A percentile compares a stretch with the other conserved stretches of the same genome.
Conservation (phyloP, 2,888 invertebrate species). For the Perithous albicinctus region DNA sequence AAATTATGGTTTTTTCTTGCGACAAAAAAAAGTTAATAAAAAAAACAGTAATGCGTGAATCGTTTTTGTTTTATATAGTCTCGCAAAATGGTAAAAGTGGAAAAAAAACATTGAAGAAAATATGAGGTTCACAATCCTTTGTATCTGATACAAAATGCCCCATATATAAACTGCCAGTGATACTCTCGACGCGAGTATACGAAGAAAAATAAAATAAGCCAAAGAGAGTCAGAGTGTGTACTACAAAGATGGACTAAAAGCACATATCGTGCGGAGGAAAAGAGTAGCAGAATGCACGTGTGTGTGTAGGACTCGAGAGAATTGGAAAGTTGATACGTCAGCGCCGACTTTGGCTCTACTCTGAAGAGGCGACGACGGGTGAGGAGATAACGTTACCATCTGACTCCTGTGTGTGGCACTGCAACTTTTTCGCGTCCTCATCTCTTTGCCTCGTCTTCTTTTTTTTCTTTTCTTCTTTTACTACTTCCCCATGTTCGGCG, state of each 20-base stretch:
- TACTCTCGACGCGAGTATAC: conserved; percentile 27
- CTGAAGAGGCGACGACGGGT: conserved; percentile 13
- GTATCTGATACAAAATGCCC: too few species aligned
- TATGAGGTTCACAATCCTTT: too few species aligned
- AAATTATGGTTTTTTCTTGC: too few species aligned
- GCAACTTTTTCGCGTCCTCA: conserved; percentile 29
- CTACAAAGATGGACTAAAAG: conserved; percentile 3
- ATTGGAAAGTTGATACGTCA: conserved; percentile 56
- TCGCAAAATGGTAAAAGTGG: too few species aligned
- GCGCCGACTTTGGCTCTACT: conserved; percentile 36
- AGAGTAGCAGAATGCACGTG: conserved; percentile 31
- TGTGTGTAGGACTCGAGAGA: conserved; percentile 42
- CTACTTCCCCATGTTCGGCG: not conserved
- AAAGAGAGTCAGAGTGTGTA: not conserved
- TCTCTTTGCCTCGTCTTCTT: not conserved
- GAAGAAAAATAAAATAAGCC: conserved; percentile 37
- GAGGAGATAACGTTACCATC: conserved; percentile 30
- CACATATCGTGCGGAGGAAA: conserved; percentile 3
- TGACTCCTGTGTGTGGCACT: not conserved
- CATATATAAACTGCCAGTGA: too few species aligned
- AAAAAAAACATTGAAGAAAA: too few species aligned
- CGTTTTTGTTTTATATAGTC: too few species aligned
- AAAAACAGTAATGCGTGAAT: too few species aligned
- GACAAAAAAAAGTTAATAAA: too few species aligned
- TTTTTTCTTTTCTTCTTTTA: not conserved